Evolutionary conservation across 2,888 invertebrate genomes (phyloP), one percentile per base, ranked within the genome.

Genomic region (Proisotoma minuta): DNA sequence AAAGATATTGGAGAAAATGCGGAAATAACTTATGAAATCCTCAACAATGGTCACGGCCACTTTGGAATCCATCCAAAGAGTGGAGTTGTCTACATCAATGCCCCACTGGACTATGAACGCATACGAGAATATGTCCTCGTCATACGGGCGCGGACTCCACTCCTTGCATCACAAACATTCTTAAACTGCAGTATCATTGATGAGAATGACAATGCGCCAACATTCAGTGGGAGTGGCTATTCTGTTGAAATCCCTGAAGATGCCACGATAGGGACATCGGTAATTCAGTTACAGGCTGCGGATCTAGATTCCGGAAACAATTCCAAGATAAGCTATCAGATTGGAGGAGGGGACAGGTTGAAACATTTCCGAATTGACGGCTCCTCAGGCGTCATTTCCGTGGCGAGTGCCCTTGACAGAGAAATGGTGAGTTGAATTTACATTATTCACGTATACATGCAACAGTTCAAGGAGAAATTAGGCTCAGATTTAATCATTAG

Each of bases 1-100:
- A 87, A 88, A 76, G 96, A 97, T 77, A 86, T 89, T 47, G 96
- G 96, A 29, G 84, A 92, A 68, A 97, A 96, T 80, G 96, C 96
- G 0, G 90, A 92, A 77, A 90, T 97, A 57, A 84, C 85, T 64
- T 94, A 93, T 78, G 86, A 88, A 18, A 87, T 94, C 61, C 85
- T 90, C 27, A 91, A 88, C 26, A 93, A 93, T 77, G 91, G 89
- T 75, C 89, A 91, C 75, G 87, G 86, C 72, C 90, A 91, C 78
- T 94, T 94, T 78, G 78, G 82, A 48, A 84, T 94, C 57, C 84
- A 90, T 76, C 82, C 85, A 15, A 83, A 83, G 68, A 84, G 85
- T 51, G 81, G 81, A 40, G 84, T 86, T 5, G 83, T 96, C 54
- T 82, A 82, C 56, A 84, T 95, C 18, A 84, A 87, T 48, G 88